Percentiles rank a stretch among this genome's conserved stretches.
Evolutionary conservation across 2,797 vertebrate species (phyloP).

Genomic region (Eurystomus glaucurus): DNA sequence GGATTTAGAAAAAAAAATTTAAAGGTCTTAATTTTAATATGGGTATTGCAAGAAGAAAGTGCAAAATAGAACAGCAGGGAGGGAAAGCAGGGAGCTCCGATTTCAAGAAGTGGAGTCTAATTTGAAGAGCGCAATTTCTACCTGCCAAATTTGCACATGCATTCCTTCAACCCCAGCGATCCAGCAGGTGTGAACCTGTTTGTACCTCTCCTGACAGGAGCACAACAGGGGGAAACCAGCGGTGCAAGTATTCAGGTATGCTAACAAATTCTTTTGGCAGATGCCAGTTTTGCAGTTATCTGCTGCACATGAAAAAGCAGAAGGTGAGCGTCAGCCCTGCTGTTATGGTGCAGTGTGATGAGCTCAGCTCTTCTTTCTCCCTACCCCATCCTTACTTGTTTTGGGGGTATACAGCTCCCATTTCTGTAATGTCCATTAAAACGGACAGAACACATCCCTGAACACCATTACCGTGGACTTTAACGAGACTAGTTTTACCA

Average conservation of each 20-base stretch:
- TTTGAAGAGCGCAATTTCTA: background rate
- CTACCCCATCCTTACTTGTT: fast-evolving
- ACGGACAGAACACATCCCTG: background rate
- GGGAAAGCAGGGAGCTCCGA: slow-evolving; percentile 3
- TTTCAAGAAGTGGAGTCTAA: background rate
- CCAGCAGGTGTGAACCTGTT: slow-evolving; percentile 43
- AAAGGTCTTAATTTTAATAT: slow-evolving; percentile 10
- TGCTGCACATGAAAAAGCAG: slow-evolving; percentile 22
- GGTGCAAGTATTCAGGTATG: background rate
- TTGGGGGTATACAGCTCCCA: background rate
- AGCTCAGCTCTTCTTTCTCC: background rate
- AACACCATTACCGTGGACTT: background rate
- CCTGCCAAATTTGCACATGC: slow-evolving; percentile 41
- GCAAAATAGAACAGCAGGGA: slow-evolving; percentile 23
- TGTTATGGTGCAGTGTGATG: background rate
- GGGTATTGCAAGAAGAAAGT: background rate
- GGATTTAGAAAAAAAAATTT: background rate
- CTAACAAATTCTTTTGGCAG: slow-evolving; percentile 52
- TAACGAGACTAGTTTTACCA: background rate
- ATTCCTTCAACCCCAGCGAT: background rate
- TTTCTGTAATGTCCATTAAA: fast-evolving
- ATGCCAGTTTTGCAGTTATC: slow-evolving; percentile 2
- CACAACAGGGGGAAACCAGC: slow-evolving; percentile 18
- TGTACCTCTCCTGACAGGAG: slow-evolving; percentile 34
- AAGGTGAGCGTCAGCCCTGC: slow-evolving; percentile 30